Percentiles rank a stretch among this genome's conserved stretches.
These are phyloP conservation scores for Apostichopus leukothele DNA, from an alignment of 53 echinoderm and acorn worm species.

Conservation along the genomic window DNA sequence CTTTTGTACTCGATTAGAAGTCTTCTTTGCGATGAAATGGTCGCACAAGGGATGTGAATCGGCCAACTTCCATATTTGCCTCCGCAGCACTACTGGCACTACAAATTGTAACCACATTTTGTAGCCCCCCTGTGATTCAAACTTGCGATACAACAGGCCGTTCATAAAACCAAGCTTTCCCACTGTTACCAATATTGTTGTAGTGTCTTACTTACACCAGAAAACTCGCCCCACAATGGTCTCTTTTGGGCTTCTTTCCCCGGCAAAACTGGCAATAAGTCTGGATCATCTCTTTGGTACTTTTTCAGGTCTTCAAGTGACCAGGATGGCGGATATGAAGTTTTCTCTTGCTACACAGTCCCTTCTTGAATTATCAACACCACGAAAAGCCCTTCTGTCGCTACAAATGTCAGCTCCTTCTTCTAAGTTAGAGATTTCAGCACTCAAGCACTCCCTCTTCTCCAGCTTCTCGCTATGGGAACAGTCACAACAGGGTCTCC, in stretches of 20 bases:
- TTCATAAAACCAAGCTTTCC: not conserved
- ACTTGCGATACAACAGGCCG: not conserved
- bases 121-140: not conserved
- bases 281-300: conserved; percentile 24
- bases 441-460: not conserved
- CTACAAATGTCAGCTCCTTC: too few species aligned
- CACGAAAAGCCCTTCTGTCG: not conserved
- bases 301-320: not conserved
- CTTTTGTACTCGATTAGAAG: not conserved
- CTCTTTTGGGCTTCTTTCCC: not conserved
- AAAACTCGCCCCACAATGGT: not conserved
- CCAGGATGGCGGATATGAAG: not conserved
- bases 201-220: not conserved
- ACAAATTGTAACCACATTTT: conserved; percentile 14
- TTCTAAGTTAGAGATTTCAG: too few species aligned
- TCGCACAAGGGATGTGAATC: conserved; percentile 1
- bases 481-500: conserved; percentile 1
- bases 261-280: not conserved
- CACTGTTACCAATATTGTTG: conserved; percentile 25
- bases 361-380: not conserved
- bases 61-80: not conserved
- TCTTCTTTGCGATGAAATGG: not conserved
- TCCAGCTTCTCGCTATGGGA: not conserved
- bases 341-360: not conserved
- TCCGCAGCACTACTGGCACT: conserved; percentile 5